Evolutionary conservation across 2,888 invertebrate species (phyloP).

Genomic region (Mamestra brassicae): DNA sequence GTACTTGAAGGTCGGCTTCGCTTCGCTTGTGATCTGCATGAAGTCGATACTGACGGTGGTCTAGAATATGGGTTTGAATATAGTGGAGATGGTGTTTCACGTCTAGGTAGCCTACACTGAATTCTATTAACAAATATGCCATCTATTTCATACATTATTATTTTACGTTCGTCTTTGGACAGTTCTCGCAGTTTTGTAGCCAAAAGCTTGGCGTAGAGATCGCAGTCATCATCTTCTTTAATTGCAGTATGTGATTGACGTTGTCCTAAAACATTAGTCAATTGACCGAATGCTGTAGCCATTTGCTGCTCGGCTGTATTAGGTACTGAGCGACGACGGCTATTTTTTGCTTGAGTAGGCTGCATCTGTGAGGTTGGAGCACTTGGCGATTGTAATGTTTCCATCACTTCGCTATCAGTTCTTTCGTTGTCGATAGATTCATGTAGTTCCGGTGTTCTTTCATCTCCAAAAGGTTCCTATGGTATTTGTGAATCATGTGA

Average conservation of each 20-base stretch:
- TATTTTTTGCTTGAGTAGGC: conserved; percentile 54
- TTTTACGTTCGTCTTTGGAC: conserved; percentile 50
- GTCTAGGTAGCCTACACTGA: conserved; percentile 19
- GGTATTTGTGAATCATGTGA: conserved; percentile 55
- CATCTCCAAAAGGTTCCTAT: conserved; percentile 53
- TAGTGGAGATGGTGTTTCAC: conserved; percentile 23
- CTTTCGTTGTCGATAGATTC: conserved; percentile 52
- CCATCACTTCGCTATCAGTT: conserved; percentile 49
- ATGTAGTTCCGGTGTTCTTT: conserved; percentile 49
- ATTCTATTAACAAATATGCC: conserved; percentile 57
- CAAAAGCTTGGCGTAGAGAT: conserved; percentile 48
- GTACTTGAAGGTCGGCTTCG: conserved; percentile 54
- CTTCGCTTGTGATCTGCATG: conserved; percentile 44
- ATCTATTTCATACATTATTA: conserved; percentile 61
- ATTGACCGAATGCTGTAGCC: conserved; percentile 28
- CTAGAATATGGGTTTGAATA: conserved; percentile 36
- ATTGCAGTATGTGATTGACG: conserved; percentile 34
- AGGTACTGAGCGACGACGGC: conserved; percentile 21
- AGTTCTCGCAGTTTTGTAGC: conserved; percentile 63
- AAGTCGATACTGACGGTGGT: conserved; percentile 43
- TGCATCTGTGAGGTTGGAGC: conserved; percentile 38
- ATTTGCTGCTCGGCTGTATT: conserved; percentile 21
- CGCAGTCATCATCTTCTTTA: conserved; percentile 58
- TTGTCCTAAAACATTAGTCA: conserved; percentile 33
- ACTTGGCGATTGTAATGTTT: conserved; percentile 34